Evolutionary conservation across 2,113 vertebrate species (phyloP), one percentile per base, ranked within the genome.

Genomic region (Struthidea cinerea): DNA sequence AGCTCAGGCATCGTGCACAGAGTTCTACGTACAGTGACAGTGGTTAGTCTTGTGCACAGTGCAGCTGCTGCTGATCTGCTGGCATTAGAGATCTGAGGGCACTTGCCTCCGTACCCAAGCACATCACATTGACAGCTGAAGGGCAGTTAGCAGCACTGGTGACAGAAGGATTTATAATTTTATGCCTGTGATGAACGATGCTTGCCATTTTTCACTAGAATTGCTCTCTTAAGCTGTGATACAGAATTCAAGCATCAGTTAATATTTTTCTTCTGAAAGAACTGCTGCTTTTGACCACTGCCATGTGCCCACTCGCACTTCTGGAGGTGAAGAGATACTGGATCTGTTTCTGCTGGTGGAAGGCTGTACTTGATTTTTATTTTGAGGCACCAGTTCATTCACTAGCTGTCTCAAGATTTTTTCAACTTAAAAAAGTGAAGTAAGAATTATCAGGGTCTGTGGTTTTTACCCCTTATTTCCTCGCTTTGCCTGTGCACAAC

Each of bases 11-110:
- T 63, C 0, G 0, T 49, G 8, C 53, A 60, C 13, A 27, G n/a
- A 35, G 7, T 61, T 23, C 63, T 68, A 3, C 0, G 3, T 5
- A 11, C 6, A 19, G n/a, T 30, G 42, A 30, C 6, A n/a, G 23
- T 73, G 59, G 57, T 35, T 35, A 20, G 9, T 23, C 11, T 33
- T 26, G 52, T 47, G 60, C 70, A 47, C 13, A 24, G 26, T 33
- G 30, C 59, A 80, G 42, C 37, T 76, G 21, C 37, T 76, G 21
- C 59, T 61, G 49, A 37, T 85, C 49, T 65, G 16, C 16, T 65
- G 23, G 23, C 7, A 3, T 46, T 53, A 21, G 22, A 61, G n/a
- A 14, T 50, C 32, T 46, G 60, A 41, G 50, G 32, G 59, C 20
- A 10, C 28, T 19, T 60, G 16, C 39, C 8, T 90, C 22, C 28